phyloP scores from a whole-genome alignment of 2,113 vertebrate species.

The Cacatua alba region DNA sequence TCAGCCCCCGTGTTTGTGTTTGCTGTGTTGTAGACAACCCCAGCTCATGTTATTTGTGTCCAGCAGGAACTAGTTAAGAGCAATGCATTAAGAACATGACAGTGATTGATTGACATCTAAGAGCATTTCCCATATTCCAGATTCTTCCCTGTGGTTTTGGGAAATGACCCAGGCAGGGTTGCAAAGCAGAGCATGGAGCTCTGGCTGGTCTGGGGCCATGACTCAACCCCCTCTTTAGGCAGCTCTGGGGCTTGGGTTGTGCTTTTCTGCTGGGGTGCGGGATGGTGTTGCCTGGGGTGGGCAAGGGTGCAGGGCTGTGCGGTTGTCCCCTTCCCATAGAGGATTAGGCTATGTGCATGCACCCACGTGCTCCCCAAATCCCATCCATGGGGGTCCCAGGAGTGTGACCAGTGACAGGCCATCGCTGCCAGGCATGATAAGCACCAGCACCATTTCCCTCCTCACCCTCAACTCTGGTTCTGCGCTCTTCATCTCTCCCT shows the following conservation, averaged over 20 bases:
- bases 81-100: background rate
- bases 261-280: background rate
- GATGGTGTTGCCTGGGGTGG: background rate
- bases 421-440: background rate
- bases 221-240: rapidly evolving
- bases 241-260: background rate
- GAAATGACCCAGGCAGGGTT: background rate
- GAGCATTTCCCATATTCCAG: background rate
- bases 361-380: rapidly evolving
- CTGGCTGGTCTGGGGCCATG: background rate
- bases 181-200: background rate
- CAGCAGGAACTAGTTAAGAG: background rate
- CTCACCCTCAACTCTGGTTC: background rate
- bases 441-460: background rate
- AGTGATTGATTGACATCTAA: background rate
- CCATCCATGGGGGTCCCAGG: rapidly evolving
- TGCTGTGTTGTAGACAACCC: background rate
- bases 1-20: background rate
- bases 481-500: background rate
- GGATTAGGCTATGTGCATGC: background rate
- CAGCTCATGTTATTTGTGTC: background rate
- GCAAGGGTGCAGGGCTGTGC: background rate
- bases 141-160: background rate
- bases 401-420: rapidly evolving
- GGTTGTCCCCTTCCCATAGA: background rate